Evolutionary conservation across 2,888 invertebrate genomes (phyloP), one percentile per base, ranked within the genome.

Genomic region (Melanotus villosus): DNA sequence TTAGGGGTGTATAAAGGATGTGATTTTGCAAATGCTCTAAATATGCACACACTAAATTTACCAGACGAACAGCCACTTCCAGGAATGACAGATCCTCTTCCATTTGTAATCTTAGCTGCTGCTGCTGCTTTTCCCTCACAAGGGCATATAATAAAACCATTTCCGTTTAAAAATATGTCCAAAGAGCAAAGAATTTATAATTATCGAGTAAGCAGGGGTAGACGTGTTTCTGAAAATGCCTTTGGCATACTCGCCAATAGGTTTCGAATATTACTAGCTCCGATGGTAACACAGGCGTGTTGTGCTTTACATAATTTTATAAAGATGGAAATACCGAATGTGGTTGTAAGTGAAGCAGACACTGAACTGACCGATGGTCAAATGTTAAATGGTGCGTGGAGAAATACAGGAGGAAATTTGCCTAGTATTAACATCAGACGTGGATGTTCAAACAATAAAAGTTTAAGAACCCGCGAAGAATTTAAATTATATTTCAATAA

Each of bases 151-250:
- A 77, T 79, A 76, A 75, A 77, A n/a, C 76, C 76, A 59, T 79
- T 75, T 73, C 66, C 70, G 60, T 73, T 75, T 23, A 73, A 73
- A 74, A 71, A 62, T 71, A 65, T 76, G 70, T 47, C 73, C 58
- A 23, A 72, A 50, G 65, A 75, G 71, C n/a, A 75, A 75, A 73
- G 68, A 67, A 72, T 79, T 66, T 80, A 77, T 68, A 79, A 80
- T 68, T 79, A 80, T 72, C 69, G 79, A 62, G 70, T 79, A 58
- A 59, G 52, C 9, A 30, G 74, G 14, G 63, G 66, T 21, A 41
- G 69, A 45, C 38, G 72, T n/a, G n/a, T n/a, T n/a, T n/a, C n/a
- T n/a, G n/a, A n/a, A n/a, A n/a, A n/a, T n/a, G n/a, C n/a, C n/a
- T 75, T 75, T 64, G 73, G 75, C 0, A 72, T 68, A 41, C 63